These are phyloP conservation scores for Ips nitidus DNA, from an alignment of 1,140 invertebrate genomes.

Conservation along the genomic window DNA sequence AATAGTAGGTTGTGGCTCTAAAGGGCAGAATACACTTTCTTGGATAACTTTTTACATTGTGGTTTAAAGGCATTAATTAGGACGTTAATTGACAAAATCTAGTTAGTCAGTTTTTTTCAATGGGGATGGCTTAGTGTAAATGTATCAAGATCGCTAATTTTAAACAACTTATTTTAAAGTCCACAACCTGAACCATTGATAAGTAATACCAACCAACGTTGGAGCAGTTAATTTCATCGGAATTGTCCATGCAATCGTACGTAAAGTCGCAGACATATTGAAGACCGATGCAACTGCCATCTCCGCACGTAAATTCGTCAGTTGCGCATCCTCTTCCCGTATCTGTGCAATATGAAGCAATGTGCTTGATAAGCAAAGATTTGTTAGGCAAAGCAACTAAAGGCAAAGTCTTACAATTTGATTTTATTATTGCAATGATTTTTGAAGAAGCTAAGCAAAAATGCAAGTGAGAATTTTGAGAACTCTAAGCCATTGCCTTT, in stretches of 20 bases:
- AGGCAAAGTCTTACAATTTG: slow-evolving; percentile 1
- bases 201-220: slow-evolving; percentile 44
- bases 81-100: background rate
- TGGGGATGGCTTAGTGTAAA: no score
- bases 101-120: no score
- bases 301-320: slow-evolving; percentile 43
- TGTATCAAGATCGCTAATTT: no score
- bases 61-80: background rate
- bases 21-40: background rate
- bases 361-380: slow-evolving; percentile 27
- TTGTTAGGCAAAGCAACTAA: slow-evolving; percentile 5
- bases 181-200: no score
- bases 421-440: background rate
- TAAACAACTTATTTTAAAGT: no score
- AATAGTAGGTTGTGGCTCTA: background rate
- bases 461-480: background rate
- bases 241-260: slow-evolving; percentile 70
- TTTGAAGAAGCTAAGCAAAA: background rate
- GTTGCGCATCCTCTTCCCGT: slow-evolving; percentile 31
- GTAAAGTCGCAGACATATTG: slow-evolving; percentile 63
- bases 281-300: slow-evolving; percentile 67
- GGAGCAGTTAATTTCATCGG: slow-evolving; percentile 90
- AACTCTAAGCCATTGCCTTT: background rate
- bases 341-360: slow-evolving; percentile 41
- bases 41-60: no score